These are phyloP conservation scores for Turnix velox DNA, from an alignment of 2,113 vertebrate species.

Conservation along the genomic window DNA sequence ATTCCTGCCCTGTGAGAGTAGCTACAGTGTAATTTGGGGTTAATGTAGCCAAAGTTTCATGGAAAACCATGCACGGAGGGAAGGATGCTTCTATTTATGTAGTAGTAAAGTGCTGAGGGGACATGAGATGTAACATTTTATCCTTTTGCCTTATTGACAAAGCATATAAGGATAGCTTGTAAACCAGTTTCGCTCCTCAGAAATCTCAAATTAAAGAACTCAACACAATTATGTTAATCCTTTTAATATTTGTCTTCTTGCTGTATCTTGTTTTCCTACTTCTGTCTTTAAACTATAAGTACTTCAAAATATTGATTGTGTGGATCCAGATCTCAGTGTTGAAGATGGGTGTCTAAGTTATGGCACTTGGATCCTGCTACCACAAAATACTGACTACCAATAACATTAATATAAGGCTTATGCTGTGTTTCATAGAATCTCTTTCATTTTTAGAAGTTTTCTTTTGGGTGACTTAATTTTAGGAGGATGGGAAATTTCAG, in stretches of 20 bases:
- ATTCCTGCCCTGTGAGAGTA: not conserved
- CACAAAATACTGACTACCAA: not conserved
- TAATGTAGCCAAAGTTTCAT: not conserved
- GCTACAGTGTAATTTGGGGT: not conserved
- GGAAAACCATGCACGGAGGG: not conserved
- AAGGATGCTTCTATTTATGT: not conserved
- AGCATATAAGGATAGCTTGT: not conserved
- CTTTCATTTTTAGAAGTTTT: not conserved
- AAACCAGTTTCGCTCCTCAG: not conserved
- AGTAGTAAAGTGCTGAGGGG: not conserved
- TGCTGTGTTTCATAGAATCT: not conserved
- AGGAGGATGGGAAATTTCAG: not conserved
- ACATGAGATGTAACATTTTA: not conserved
- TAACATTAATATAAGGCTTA: not conserved
- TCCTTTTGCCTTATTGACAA: not conserved
- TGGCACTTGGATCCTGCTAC: not conserved
- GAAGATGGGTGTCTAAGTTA: not conserved
- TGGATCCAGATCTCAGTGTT: not conserved
- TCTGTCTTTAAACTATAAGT: not conserved
- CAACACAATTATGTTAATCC: not conserved
- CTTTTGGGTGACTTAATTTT: not conserved
- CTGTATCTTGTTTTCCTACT: not conserved
- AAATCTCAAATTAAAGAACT: not conserved
- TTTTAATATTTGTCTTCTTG: not conserved
- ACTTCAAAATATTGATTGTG: not conserved